Percentiles rank a stretch among this genome's conserved stretches.
Conservation (phyloP, 2,888 invertebrate species). For the Plagodis dolabraria region DNA sequence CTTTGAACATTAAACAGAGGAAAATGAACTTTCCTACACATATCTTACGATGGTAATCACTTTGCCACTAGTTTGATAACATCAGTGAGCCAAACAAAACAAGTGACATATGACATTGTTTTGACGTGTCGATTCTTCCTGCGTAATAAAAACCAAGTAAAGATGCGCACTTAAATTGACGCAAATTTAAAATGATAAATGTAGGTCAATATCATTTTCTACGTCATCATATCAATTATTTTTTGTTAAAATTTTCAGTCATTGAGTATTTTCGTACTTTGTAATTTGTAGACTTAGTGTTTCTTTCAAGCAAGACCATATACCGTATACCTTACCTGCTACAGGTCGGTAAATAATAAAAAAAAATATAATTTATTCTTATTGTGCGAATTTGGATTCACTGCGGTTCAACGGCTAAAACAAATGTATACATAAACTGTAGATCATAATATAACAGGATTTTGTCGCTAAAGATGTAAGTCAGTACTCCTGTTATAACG, state of each 20-base stretch:
- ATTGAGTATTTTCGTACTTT: too few relatives aligned
- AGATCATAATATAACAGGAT: too few relatives aligned
- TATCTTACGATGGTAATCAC: conserved; percentile 9
- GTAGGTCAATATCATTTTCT: conserved; percentile 35
- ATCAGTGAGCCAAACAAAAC: conserved; percentile 14
- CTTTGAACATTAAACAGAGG: conserved; percentile 25
- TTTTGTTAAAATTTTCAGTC: neutral
- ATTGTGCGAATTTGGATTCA: too few relatives aligned
- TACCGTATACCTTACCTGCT: too few relatives aligned
- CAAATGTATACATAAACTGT: too few relatives aligned
- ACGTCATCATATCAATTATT: conserved; percentile 7
- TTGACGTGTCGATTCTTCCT: conserved; percentile 52
- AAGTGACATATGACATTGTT: conserved; percentile 41
- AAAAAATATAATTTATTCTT: too few relatives aligned
- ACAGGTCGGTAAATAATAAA: too few relatives aligned
- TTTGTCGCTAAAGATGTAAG: too few relatives aligned
- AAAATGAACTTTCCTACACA: conserved; percentile 34
- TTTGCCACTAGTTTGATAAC: conserved; percentile 1
- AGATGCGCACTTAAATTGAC: conserved; percentile 30
- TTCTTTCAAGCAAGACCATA: too few relatives aligned
- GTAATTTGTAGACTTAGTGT: too few relatives aligned
- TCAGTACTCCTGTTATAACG: too few relatives aligned
- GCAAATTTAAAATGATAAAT: conserved; percentile 24
- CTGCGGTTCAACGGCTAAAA: too few relatives aligned
- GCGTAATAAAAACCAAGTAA: conserved; percentile 53